Evolutionary conservation across 2,797 vertebrate genomes (phyloP).

Genomic region (Phataginus tricuspis): DNA sequence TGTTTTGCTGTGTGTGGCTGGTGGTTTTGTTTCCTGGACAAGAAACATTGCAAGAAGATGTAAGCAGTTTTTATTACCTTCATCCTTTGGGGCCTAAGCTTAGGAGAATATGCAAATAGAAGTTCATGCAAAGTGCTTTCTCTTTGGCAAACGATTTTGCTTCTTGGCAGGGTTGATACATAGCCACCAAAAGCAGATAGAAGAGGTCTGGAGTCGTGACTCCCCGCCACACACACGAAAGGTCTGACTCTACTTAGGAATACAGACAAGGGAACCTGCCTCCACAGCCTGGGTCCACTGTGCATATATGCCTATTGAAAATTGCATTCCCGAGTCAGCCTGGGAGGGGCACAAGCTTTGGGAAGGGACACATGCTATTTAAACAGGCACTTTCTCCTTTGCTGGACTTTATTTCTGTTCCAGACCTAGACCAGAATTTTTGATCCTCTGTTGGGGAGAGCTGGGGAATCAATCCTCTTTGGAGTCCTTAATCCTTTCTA

Average conservation of each 20-base stretch:
- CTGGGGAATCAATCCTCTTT: slow-evolving; percentile 72
- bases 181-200: slow-evolving; percentile 67
- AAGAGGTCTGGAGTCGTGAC: not conserved
- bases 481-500: slow-evolving; percentile 70
- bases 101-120: not conserved
- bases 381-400: slow-evolving; percentile 63
- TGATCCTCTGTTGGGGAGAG: slow-evolving; percentile 62
- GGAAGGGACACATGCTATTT: not conserved
- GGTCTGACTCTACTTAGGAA: slow-evolving; percentile 22
- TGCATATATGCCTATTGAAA: not conserved
- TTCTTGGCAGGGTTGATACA: slow-evolving; percentile 33
- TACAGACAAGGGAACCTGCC: not conserved
- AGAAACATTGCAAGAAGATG: slow-evolving; percentile 21
- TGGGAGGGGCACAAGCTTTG: not conserved
- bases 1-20: not conserved
- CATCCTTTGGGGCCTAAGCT: slow-evolving; percentile 34
- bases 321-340: too few species aligned
- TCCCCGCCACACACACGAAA: not conserved
- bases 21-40: not conserved
- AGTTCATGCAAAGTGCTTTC: slow-evolving; percentile 55
- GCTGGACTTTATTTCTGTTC: slow-evolving; percentile 60
- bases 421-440: slow-evolving; percentile 65
- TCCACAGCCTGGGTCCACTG: not conserved
- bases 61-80: slow-evolving; percentile 52
- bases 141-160: not conserved